Base-by-base conservation (phyloP, 2,797 vertebrate genomes). In the Lagothrix lagotricha region DNA sequence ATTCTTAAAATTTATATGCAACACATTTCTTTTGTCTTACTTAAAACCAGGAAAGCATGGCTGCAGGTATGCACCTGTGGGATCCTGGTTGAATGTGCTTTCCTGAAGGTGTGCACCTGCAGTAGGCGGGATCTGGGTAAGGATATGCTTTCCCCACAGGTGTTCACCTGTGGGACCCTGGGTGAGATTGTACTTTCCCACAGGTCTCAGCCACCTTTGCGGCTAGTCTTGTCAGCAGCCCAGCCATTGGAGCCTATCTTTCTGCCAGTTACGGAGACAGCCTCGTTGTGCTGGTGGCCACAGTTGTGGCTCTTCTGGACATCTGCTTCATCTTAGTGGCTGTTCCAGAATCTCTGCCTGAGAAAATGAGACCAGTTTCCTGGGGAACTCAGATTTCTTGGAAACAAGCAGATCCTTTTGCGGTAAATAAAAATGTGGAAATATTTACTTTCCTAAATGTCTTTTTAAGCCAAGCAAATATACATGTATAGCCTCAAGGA, bases 121-220 rank as follows among this genome's bases (percentile, higher is more conserved):
- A 48, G 8, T 44, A 33, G 5, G 11, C 8, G 30, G 58, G 24
- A 22, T 72, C 36, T 52, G 14, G 2, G 11, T 54, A 14, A 96
- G 36, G 2, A 2, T 83, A 36, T 80, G 30, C 48, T 97, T 90
- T 95, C 20, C 54, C n/a, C 22, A 20, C 75, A 48, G 67, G 52
- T 75, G 14, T 22, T 7, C 7, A 57, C 33, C 75, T 79, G 28
- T 20, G 24, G 50, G 26, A 17, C 80, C 54, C 28, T 54, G 64
- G 4, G 1, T 80, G 80, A 95, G 33, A 4, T 2, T 81, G 17
- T 77, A 17, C 44, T 90, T 95, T 24, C 72, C 39, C 26, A 28
- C 79, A 44, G 99, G 99, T 99, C 54, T 99, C 99, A 0, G 99
- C 99, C 50, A 99, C 99, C 1, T 99, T 99, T 90, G 99, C 99